These are phyloP conservation scores for Cheilosia vulpina DNA, from an alignment of 2,888 invertebrate species.

Conservation along the genomic window DNA sequence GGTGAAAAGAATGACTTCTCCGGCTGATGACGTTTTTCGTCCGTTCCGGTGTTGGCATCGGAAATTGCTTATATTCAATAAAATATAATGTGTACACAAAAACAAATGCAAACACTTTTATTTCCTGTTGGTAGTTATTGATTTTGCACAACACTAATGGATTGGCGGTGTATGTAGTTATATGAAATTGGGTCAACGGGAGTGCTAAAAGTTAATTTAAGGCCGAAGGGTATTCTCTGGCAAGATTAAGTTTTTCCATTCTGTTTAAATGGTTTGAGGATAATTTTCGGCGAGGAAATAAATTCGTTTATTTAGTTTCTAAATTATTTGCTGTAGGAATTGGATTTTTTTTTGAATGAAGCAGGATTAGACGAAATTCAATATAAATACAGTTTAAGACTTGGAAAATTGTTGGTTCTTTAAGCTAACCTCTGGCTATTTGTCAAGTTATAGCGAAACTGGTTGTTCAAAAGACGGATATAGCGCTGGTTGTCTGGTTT, in stretches of 20 bases:
- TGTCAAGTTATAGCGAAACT: too few relatives aligned
- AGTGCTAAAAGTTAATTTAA: neutral
- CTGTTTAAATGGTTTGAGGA: neutral
- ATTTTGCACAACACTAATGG: constrained; percentile 3
- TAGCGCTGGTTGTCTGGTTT: too few relatives aligned
- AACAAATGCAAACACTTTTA: neutral
- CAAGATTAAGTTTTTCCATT: neutral
- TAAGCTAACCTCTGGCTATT: too few relatives aligned
- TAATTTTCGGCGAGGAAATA: neutral
- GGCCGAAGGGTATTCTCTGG: neutral
- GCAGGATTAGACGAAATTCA: too few relatives aligned
- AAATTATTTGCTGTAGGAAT: too few relatives aligned
- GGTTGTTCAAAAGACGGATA: too few relatives aligned
- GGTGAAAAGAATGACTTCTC: neutral
- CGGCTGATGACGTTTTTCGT: neutral
- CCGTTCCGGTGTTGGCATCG: neutral
- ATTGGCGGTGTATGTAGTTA: neutral
- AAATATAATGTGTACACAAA: neutral
- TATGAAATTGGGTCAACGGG: neutral
- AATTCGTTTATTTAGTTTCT: too few relatives aligned
- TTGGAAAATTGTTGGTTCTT: too few relatives aligned
- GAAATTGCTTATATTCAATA: constrained; percentile 12
- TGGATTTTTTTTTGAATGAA: too few relatives aligned
- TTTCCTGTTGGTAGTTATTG: constrained; percentile 19
- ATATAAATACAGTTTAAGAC: too few relatives aligned